Evolutionary conservation across 2,113 vertebrate species (phyloP).

Genomic region (Chauna torquata): DNA sequence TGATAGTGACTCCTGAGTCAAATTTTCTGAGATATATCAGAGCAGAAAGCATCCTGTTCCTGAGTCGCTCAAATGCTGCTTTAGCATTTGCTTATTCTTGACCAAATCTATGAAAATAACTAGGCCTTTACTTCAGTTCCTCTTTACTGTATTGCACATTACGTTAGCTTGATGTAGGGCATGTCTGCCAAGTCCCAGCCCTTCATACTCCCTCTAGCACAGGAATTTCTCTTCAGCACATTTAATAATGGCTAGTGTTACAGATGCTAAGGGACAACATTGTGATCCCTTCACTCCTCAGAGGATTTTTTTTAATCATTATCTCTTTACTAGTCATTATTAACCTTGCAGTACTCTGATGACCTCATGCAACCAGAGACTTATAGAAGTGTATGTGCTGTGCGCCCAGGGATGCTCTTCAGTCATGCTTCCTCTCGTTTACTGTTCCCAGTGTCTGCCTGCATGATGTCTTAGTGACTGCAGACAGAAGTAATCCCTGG

Average conservation of each 20-base stretch:
- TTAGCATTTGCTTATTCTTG: neutral
- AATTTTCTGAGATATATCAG: constrained; percentile 19
- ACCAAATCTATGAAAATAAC: neutral
- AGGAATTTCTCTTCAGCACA: neutral
- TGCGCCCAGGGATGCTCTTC: neutral
- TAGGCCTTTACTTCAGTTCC: neutral
- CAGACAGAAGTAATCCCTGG: neutral
- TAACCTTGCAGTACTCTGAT: neutral
- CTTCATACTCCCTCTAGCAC: neutral
- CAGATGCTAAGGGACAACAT: neutral
- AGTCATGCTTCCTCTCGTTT: neutral
- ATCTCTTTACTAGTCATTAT: neutral
- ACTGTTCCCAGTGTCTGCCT: neutral
- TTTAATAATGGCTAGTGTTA: neutral
- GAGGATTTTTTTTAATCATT: neutral
- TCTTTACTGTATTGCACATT: neutral
- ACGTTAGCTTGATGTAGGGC: neutral
- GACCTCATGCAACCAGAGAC: neutral
- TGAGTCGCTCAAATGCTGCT: neutral
- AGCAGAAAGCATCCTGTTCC: neutral
- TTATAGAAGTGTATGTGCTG: neutral
- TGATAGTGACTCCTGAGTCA: constrained; percentile 29
- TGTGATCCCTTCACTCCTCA: neutral
- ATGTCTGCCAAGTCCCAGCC: neutral
- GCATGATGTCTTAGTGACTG: neutral